phyloP scores from a whole-genome alignment of 64 coral and sea anemone species.

The Pocillopora damicornis region DNA sequence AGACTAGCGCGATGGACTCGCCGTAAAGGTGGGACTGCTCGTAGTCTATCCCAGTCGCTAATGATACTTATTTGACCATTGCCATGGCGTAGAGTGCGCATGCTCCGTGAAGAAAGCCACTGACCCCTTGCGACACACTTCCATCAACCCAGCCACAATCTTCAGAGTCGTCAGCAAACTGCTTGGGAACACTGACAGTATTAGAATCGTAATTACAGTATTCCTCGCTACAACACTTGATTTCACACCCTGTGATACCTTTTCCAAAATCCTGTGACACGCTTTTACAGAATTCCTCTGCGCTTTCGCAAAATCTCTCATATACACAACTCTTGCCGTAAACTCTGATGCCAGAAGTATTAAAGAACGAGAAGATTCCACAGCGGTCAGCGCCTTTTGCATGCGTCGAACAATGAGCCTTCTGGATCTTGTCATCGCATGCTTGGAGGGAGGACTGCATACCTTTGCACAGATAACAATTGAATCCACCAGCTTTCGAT shows the following conservation, averaged over 20 bases:
- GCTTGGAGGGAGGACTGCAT: not conserved
- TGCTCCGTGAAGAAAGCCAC: not conserved
- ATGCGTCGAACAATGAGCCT: not conserved
- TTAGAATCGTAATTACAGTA: constrained; percentile 2
- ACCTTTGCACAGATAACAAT: constrained; percentile 17
- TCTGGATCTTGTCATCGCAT: constrained; percentile 17
- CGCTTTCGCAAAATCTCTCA: constrained; percentile 6
- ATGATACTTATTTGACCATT: not conserved
- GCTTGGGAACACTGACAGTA: too few species aligned
- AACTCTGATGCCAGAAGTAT: constrained; percentile 9
- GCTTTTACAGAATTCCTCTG: constrained; percentile 15
- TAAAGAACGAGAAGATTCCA: constrained; percentile 38
- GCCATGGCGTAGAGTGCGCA: not conserved
- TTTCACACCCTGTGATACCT: not conserved
- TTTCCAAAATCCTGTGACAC: not conserved
- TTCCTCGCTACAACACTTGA: constrained; percentile 11
- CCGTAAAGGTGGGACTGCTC: not conserved
- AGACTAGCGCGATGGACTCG: too few species aligned
- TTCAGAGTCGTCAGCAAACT: constrained; percentile 25
- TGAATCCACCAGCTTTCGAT: not conserved
- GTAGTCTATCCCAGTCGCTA: not conserved
- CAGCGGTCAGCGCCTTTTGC: constrained; percentile 17
- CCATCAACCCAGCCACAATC: constrained; percentile 36
- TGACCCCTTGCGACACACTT: not conserved
- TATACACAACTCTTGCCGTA: constrained; percentile 45